phyloP scores from a whole-genome alignment of 2,888 invertebrate genomes.

The Stenurella melanura region DNA sequence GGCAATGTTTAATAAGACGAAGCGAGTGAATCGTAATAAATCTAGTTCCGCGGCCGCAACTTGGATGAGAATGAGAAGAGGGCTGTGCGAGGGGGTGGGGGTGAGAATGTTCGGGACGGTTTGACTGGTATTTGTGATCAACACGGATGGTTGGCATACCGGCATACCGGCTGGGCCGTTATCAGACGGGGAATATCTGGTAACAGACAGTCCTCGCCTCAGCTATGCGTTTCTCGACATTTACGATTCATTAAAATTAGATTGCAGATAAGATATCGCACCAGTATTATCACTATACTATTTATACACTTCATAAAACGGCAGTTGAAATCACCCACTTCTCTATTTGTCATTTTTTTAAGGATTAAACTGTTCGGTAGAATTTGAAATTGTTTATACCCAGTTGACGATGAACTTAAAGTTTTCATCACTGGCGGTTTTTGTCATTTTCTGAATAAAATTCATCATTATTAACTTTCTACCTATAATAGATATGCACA shows the following conservation, averaged over 20 bases:
- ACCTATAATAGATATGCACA: no score
- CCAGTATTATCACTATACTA: slow-evolving; percentile 33
- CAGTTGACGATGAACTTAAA: no score
- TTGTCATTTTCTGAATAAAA: no score
- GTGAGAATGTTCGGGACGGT: slow-evolving; percentile 40
- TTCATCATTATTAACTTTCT: no score
- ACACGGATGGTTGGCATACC: slow-evolving; percentile 69
- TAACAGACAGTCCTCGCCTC: slow-evolving; percentile 65
- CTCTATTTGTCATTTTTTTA: slow-evolving; percentile 14
- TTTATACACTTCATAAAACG: slow-evolving; percentile 32
- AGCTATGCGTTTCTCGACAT: slow-evolving; percentile 68
- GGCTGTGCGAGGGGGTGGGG: slow-evolving; percentile 20
- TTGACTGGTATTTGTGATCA: slow-evolving; percentile 68
- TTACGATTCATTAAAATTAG: slow-evolving; percentile 71
- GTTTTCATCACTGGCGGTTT: no score
- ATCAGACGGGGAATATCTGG: slow-evolving; percentile 66
- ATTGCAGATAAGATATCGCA: slow-evolving; percentile 54
- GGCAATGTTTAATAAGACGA: slow-evolving; percentile 49
- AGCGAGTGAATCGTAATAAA: slow-evolving; percentile 46
- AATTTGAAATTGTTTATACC: no score
- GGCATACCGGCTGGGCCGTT: slow-evolving; percentile 60
- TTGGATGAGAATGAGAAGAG: slow-evolving; percentile 15
- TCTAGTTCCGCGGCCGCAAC: slow-evolving; percentile 45
- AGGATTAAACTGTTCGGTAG: neutral
- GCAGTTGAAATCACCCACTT: neutral